These are phyloP conservation scores for Biston betularia DNA, from an alignment of 2,888 invertebrate species.

Conservation along the genomic window DNA sequence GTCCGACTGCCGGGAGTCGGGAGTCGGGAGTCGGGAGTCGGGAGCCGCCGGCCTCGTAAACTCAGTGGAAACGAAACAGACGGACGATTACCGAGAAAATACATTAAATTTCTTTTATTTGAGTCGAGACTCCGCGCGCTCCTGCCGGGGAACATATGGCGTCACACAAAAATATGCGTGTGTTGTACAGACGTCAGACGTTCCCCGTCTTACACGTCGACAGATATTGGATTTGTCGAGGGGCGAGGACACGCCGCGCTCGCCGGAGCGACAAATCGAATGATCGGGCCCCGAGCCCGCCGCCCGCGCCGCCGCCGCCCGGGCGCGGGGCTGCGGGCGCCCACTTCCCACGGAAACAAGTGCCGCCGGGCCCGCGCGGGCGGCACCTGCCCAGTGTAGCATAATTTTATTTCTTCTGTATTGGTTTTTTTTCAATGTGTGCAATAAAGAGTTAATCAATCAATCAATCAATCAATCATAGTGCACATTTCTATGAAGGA, in stretches of 20 bases:
- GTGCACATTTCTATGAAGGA: too few species aligned
- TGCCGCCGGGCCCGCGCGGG: too few species aligned
- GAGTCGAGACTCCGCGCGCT: background rate
- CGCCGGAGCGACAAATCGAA: slow-evolving; percentile 25
- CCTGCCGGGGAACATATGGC: too few species aligned
- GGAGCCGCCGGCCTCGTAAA: slow-evolving; percentile 16
- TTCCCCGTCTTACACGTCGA: background rate
- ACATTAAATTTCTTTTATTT: slow-evolving; percentile 20
- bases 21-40: background rate
- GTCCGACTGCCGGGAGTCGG: too few species aligned
- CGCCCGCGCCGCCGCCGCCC: background rate
- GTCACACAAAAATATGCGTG: slow-evolving; percentile 3
- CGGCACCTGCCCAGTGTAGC: background rate
- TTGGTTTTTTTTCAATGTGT: too few species aligned
- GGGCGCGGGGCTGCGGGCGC: background rate
- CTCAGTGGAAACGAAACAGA: slow-evolving; percentile 29
- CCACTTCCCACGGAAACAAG: too few species aligned
- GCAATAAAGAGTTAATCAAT: too few species aligned
- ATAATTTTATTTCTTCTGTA: too few species aligned
- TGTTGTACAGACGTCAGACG: slow-evolving; percentile 2
- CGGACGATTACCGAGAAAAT: slow-evolving; percentile 17
- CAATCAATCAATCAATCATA: too few species aligned
- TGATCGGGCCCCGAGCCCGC: background rate
- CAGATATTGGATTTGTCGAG: slow-evolving; percentile 26
- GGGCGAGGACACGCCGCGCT: slow-evolving; percentile 1